Percentiles rank a stretch among this genome's conserved stretches.
phyloP scores from a whole-genome alignment of 1,140 invertebrate genomes.

The Gryon sp. region DNA sequence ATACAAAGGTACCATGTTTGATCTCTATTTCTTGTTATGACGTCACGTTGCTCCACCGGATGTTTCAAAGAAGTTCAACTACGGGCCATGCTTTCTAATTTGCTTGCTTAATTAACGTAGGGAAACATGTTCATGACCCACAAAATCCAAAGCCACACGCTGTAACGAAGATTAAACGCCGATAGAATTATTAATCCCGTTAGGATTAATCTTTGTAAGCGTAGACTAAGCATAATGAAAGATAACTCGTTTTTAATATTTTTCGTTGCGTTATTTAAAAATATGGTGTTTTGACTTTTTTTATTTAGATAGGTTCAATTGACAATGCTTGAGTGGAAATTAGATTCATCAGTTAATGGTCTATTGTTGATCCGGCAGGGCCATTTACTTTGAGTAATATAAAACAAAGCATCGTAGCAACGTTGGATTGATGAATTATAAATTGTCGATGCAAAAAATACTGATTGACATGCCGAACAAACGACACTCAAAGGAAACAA shows the following conservation, averaged over 20 bases:
- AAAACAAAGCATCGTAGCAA: too few species aligned
- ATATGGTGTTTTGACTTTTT: too few species aligned
- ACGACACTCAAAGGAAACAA: constrained; percentile 28
- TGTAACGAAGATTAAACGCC: constrained; percentile 62
- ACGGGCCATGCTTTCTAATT: constrained; percentile 33
- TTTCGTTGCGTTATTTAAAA: constrained; percentile 13
- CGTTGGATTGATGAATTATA: constrained; percentile 31
- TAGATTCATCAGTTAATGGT: neutral
- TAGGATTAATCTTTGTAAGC: constrained; percentile 50
- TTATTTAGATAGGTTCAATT: too few species aligned
- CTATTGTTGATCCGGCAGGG: neutral
- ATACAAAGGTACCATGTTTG: constrained; percentile 34
- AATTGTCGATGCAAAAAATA: constrained; percentile 20
- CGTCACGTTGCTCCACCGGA: neutral
- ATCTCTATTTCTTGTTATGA: constrained; percentile 38
- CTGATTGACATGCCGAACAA: constrained; percentile 23
- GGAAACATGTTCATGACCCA: constrained; percentile 27
- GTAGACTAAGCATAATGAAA: constrained; percentile 65
- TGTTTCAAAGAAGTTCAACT: constrained; percentile 41
- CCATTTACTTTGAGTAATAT: constrained; percentile 4
- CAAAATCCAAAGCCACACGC: constrained; percentile 25
- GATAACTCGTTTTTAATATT: constrained; percentile 66
- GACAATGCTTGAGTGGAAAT: too few species aligned
- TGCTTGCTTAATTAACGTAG: constrained; percentile 36
- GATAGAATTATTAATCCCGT: constrained; percentile 71